Evolutionary conservation across 92 coral and sea anemone species (phyloP), one percentile per base, ranked within the genome.

Genomic region (Ricordea florida): DNA sequence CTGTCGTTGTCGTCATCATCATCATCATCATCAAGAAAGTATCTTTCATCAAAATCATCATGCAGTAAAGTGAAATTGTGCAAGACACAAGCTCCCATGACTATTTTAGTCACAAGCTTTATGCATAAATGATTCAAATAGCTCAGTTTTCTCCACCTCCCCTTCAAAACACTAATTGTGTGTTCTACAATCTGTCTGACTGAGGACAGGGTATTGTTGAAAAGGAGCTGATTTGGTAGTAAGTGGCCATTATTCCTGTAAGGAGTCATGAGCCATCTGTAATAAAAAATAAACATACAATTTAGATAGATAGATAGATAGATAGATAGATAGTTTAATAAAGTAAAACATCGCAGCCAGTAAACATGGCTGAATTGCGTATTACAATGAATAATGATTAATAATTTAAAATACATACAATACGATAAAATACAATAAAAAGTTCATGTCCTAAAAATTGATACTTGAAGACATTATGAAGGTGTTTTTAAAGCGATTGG

Each of bases 201-300:
- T 35, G 76, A 82, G 28, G 81, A 72, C 68, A 38, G 60, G 35
- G 32, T 55, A 32, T 73, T 63, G 49, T 72, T 82, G 74, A 82
- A 82, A 17, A 24, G 32, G 6, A 43, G 38, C 62, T 82, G 81
- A 53, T 63, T 53, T 32, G 63, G 31, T 7, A 42, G 59, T 41
- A 53, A 28, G 47, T 82, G 87, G n/a, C 81, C 81, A 82, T 82
- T 73, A 62, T 82, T 61, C 6, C 81, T 36, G 45, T 51, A 82
- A 15, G 81, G 87, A 10, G 69, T 82, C 56, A 73, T 72, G 4
- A 82, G 46, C 87, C 87, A 63, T 25, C 87, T 82, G 70, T 48
- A 51, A 62, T 15, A 4, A 41, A 62, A 18, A 14, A n/a, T n/a
- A n/a, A n/a, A n/a, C n/a, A n/a, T n/a, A n/a, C n/a, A n/a, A n/a